phyloP scores from a whole-genome alignment of 1,140 invertebrate species.

The Eufriesea mexicana region DNA sequence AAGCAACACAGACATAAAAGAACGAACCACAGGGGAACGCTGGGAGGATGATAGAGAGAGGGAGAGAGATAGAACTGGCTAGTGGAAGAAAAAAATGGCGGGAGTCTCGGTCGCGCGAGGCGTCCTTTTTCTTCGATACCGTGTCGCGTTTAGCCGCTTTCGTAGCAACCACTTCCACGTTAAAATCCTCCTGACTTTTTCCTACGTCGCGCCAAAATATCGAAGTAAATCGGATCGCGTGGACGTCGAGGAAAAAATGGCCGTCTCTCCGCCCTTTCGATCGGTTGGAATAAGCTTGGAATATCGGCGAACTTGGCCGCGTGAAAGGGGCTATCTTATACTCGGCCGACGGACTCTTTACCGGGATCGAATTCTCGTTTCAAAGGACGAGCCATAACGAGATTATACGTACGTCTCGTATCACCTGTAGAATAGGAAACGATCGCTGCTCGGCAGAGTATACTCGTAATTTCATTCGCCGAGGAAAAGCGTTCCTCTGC shows the following conservation, averaged over 20 bases:
- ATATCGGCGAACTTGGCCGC: neutral
- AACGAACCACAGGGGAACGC: slow-evolving; percentile 2
- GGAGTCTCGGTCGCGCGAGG: neutral
- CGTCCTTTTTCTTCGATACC: slow-evolving; percentile 1
- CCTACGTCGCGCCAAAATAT: too few relatives aligned
- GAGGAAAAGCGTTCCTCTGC: neutral
- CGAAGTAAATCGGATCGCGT: too few relatives aligned
- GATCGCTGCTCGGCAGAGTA: neutral
- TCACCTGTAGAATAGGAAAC: slow-evolving; percentile 18
- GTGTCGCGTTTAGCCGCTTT: neutral
- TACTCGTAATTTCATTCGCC: slow-evolving; percentile 24
- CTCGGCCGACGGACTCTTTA: neutral
- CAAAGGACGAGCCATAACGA: neutral
- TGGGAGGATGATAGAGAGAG: neutral
- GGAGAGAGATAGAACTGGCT: neutral
- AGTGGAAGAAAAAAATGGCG: neutral
- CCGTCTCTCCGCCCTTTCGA: neutral
- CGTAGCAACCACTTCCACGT: too few relatives aligned
- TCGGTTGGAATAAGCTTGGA: neutral
- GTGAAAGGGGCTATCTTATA: neutral
- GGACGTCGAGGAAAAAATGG: neutral
- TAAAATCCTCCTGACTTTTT: too few relatives aligned
- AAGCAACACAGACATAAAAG: neutral
- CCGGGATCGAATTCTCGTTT: slow-evolving; percentile 1
- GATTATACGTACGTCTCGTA: slow-evolving; percentile 6